Conservation (phyloP, 92 coral and sea anemone species). For the Zoanthus solanderi region DNA sequence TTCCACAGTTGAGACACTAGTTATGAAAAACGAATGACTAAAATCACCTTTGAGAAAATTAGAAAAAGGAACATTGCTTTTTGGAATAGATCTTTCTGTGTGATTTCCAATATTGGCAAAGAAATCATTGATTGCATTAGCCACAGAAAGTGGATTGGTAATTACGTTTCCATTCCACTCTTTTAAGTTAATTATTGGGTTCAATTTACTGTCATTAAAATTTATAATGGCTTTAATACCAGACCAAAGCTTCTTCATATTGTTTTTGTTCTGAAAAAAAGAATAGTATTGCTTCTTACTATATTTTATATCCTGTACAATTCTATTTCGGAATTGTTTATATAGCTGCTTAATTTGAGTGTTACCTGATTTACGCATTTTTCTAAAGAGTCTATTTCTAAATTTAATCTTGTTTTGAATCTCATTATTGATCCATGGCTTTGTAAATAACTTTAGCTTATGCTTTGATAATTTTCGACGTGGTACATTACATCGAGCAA, state of each 20-base stretch:
- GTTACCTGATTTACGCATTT: slow-evolving; percentile 28
- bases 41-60: slow-evolving; percentile 42
- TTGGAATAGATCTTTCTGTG: slow-evolving; percentile 49
- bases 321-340: slow-evolving; percentile 36
- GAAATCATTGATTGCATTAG: not conserved
- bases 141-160: slow-evolving; percentile 41
- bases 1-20: slow-evolving; percentile 1
- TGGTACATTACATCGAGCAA: not conserved
- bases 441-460: slow-evolving; percentile 18
- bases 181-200: not conserved
- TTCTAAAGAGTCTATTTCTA: slow-evolving; percentile 43
- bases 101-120: not conserved
- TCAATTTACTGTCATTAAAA: too few species aligned
- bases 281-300: not conserved
- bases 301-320: slow-evolving; percentile 42
- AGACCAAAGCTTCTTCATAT: slow-evolving; percentile 46
- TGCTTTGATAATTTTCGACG: slow-evolving; percentile 7
- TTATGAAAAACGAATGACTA: slow-evolving; percentile 22
- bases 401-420: slow-evolving; percentile 39
- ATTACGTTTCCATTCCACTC: slow-evolving; percentile 25
- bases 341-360: slow-evolving; percentile 25
- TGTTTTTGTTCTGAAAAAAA: not conserved
- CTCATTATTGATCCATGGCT: slow-evolving; percentile 49
- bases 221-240: slow-evolving; percentile 50
- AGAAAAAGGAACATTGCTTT: slow-evolving; percentile 24